These are phyloP conservation scores for Delia radicum DNA, from an alignment of 1,140 invertebrate species.

Conservation along the genomic window DNA sequence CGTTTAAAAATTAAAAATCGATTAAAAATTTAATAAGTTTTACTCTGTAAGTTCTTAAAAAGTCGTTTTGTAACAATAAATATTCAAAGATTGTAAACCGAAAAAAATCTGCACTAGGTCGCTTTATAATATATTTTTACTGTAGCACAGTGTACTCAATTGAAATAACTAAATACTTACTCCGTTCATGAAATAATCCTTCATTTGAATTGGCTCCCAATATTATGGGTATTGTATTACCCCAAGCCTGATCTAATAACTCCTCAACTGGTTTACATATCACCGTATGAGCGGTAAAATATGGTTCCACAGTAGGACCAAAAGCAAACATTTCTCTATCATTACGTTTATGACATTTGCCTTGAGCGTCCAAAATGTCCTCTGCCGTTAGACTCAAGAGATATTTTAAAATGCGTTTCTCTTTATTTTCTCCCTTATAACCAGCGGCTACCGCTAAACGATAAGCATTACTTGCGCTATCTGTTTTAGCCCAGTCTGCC, in stretches of 20 bases:
- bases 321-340: slow-evolving; percentile 10
- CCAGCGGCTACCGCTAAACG: slow-evolving; percentile 10
- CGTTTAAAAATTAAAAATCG: background rate
- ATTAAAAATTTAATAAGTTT: background rate
- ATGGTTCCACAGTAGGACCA: slow-evolving; percentile 19
- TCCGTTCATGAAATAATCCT: slow-evolving; percentile 22
- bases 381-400: slow-evolving; percentile 32
- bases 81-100: too few species aligned
- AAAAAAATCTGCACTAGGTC: too few species aligned
- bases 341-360: slow-evolving; percentile 4
- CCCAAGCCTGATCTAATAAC: slow-evolving; percentile 23
- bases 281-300: slow-evolving; percentile 9
- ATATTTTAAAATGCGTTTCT: slow-evolving; percentile 9
- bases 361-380: slow-evolving; percentile 59
- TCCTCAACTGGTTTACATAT: slow-evolving; percentile 15
- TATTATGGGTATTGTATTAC: slow-evolving; percentile 48
- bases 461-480: background rate
- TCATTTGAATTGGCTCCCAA: slow-evolving; percentile 40
- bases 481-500: slow-evolving; percentile 37
- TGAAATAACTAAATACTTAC: background rate
- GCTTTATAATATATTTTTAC: too few species aligned
- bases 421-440: slow-evolving; percentile 15
- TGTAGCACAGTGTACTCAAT: background rate
- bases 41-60: too few species aligned
- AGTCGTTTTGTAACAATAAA: too few species aligned